A percentile compares a stretch with the other conserved stretches of the same genome.
phyloP scores from a whole-genome alignment of 2,113 vertebrate species.

The Oncorhynchus keta region DNA sequence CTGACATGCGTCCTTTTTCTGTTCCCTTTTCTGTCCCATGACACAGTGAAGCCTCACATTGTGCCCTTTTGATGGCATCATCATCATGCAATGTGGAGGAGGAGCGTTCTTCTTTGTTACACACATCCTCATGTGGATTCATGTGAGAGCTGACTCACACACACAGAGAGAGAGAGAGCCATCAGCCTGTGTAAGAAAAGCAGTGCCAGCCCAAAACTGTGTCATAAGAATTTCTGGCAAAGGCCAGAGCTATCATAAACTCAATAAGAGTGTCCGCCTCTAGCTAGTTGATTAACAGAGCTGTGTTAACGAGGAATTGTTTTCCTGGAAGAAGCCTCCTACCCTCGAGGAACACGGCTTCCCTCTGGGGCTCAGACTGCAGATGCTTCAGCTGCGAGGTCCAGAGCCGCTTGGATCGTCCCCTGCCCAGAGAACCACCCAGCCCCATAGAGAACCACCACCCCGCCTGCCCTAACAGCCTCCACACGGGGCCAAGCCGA shows the following conservation, averaged over 20 bases:
- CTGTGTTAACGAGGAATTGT: constrained; percentile 26
- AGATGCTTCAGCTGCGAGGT: constrained; percentile 33
- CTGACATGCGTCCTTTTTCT: constrained; percentile 39
- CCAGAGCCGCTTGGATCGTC: constrained; percentile 22
- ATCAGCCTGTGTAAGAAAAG: neutral
- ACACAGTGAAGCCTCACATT: constrained; percentile 33
- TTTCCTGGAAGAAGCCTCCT: constrained; percentile 32
- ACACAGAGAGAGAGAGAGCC: neutral
- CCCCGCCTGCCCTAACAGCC: neutral
- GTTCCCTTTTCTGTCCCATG: constrained; percentile 23
- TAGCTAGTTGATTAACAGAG: constrained; percentile 26
- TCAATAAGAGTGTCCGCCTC: constrained; percentile 23
- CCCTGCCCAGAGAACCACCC: neutral
- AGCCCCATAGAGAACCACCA: neutral
- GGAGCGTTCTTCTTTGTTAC: neutral
- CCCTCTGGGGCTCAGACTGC: constrained; percentile 32
- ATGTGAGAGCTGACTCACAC: neutral
- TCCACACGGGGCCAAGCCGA: neutral
- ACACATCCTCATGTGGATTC: neutral
- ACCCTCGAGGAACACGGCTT: constrained; percentile 21
- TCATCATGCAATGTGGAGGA: constrained; percentile 11
- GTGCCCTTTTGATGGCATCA: constrained; percentile 22
- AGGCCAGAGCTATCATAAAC: neutral
- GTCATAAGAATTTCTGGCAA: constrained; percentile 6
- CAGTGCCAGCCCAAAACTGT: constrained; percentile 24